These are phyloP conservation scores for Megalops atlanticus DNA, from an alignment of 2,113 vertebrate species.

Conservation along the genomic window DNA sequence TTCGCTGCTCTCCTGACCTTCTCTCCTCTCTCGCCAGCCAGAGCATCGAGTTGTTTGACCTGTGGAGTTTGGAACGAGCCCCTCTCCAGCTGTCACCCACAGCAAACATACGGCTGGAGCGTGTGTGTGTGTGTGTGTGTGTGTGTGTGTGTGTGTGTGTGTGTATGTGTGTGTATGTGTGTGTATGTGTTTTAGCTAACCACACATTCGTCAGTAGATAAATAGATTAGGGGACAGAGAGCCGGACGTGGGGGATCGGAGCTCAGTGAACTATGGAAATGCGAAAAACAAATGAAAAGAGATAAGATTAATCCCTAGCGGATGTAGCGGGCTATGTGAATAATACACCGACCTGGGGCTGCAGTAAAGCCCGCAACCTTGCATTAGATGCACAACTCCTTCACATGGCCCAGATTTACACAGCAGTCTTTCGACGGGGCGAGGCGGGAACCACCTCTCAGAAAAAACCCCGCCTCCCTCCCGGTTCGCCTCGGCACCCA, in stretches of 20 bases:
- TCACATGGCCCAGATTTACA: no score
- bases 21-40: not conserved
- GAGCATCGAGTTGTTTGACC: slow-evolving; percentile 10
- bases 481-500: not conserved
- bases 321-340: not conserved
- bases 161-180: not conserved
- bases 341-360: not conserved
- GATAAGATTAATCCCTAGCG: not conserved
- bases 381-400: not conserved
- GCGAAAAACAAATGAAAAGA: slow-evolving; percentile 5
- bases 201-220: not conserved
- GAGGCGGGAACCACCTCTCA: no score
- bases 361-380: not conserved
- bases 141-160: not conserved
- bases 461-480: not conserved
- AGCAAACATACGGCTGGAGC: not conserved
- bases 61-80: not conserved
- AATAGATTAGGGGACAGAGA: slow-evolving; percentile 1
- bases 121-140: not conserved
- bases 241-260: not conserved
- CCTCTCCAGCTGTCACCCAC: slow-evolving; percentile 20
- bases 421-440: no score
- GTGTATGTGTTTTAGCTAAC: not conserved
- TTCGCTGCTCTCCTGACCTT: slow-evolving; percentile 3
- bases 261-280: slow-evolving; percentile 1